Conservation (phyloP, 2,113 vertebrate genomes). For the Myanophis thanlyinensis region DNA sequence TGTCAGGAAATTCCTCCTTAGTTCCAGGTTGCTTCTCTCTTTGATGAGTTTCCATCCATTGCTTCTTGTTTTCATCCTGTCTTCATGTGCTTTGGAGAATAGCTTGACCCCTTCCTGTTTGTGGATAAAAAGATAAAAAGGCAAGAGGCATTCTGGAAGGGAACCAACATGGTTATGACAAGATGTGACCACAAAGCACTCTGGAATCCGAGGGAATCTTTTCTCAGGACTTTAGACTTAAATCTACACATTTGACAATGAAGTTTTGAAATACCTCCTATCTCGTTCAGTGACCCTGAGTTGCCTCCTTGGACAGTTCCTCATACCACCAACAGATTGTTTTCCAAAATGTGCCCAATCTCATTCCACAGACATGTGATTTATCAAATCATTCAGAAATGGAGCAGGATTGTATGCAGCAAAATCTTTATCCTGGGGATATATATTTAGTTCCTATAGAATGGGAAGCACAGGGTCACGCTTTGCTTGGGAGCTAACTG, state of each 20-base stretch:
- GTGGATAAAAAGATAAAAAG: not conserved
- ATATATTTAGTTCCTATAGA: not conserved
- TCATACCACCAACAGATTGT: not conserved
- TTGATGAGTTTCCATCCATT: no score
- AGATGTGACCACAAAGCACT: constrained; percentile 54
- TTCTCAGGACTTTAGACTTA: constrained; percentile 36
- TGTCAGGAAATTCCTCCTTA: no score
- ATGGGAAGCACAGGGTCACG: not conserved
- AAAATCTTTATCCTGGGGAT: not conserved
- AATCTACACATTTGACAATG: constrained; percentile 36
- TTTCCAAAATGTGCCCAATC: not conserved
- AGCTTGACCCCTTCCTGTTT: no score
- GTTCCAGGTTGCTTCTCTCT: no score
- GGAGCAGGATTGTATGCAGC: not conserved
- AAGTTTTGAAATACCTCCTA: constrained; percentile 31
- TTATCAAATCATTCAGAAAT: not conserved
- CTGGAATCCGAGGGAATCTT: constrained; percentile 46
- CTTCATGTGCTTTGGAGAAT: no score
- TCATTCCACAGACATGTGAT: not conserved
- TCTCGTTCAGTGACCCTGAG: accelerated
- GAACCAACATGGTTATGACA: constrained; percentile 52
- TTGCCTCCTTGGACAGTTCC: not conserved
- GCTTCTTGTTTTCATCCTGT: no score
- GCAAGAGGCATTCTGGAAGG: constrained; percentile 40
- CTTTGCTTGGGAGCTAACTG: not conserved